phyloP scores from a whole-genome alignment of 1,140 invertebrate species.

The Cyclina sinensis region DNA sequence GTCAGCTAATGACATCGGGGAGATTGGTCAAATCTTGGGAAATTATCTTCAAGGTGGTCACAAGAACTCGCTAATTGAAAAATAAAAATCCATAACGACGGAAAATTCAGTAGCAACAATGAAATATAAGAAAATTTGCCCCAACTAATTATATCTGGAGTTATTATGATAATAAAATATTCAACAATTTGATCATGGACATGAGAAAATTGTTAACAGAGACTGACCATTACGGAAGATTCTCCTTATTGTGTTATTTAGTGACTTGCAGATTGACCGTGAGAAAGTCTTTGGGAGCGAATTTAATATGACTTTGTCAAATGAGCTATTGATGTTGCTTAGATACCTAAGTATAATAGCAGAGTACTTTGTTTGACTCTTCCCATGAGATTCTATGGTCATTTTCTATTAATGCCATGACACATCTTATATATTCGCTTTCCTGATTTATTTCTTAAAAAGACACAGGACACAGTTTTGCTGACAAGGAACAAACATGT shows the following conservation, averaged over 20 bases:
- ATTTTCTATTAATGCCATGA: too few relatives aligned
- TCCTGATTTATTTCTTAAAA: too few relatives aligned
- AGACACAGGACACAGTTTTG: too few relatives aligned
- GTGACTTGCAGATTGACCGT: neutral
- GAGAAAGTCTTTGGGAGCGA: neutral
- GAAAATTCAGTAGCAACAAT: neutral
- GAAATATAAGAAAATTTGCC: constrained; percentile 10
- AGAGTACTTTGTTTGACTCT: too few relatives aligned
- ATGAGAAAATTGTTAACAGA: neutral
- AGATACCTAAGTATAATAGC: too few relatives aligned
- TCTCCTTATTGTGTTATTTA: neutral
- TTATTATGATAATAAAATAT: constrained; percentile 64
- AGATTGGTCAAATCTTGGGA: constrained; percentile 39
- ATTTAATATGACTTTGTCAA: neutral
- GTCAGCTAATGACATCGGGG: constrained; percentile 6
- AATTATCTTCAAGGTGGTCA: neutral
- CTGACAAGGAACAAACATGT: too few relatives aligned
- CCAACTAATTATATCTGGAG: constrained; percentile 41
- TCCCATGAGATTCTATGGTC: too few relatives aligned
- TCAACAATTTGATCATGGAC: constrained; percentile 23
- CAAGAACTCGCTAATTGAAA: constrained; percentile 44
- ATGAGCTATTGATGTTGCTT: neutral
- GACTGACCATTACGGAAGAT: neutral
- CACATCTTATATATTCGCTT: too few relatives aligned
- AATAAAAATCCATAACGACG: constrained; percentile 48